Conservation (phyloP, 1,140 invertebrate species). For the Drosophila sechellia region DNA sequence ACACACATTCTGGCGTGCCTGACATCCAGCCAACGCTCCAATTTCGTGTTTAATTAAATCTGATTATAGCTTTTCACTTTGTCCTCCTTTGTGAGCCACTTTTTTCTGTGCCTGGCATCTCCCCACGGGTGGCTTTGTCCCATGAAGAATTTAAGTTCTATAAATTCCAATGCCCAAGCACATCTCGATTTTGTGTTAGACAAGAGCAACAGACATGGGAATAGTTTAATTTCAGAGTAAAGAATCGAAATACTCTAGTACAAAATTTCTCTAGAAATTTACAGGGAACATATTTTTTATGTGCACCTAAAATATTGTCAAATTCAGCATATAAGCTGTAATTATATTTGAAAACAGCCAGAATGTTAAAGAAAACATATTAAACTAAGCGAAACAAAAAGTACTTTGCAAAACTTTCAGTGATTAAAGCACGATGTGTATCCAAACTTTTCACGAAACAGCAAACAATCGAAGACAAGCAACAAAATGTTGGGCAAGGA, state of each 20-base stretch:
- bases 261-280: too few species aligned
- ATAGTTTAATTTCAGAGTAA: too few species aligned
- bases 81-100: slow-evolving; percentile 33
- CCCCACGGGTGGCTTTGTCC: slow-evolving; percentile 20
- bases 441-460: neutral
- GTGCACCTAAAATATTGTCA: too few species aligned
- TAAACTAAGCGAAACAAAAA: neutral
- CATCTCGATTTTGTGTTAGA: neutral
- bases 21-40: slow-evolving; percentile 63
- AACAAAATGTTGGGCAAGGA: slow-evolving; percentile 21
- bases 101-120: slow-evolving; percentile 36
- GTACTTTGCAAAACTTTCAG: neutral
- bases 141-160: slow-evolving; percentile 19
- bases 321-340: too few species aligned
- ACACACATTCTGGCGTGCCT: slow-evolving; percentile 50
- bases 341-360: neutral
- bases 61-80: slow-evolving; percentile 78
- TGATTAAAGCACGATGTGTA: neutral
- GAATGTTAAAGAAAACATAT: neutral
- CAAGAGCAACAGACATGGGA: neutral
- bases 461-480: neutral
- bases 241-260: too few species aligned
- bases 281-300: too few species aligned
- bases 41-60: slow-evolving; percentile 82
- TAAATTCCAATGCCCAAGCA: slow-evolving; percentile 19